Evolutionary conservation across 1,140 invertebrate genomes (phyloP), one percentile per base, ranked within the genome.

Genomic region (Eriocheir sinensis): DNA sequence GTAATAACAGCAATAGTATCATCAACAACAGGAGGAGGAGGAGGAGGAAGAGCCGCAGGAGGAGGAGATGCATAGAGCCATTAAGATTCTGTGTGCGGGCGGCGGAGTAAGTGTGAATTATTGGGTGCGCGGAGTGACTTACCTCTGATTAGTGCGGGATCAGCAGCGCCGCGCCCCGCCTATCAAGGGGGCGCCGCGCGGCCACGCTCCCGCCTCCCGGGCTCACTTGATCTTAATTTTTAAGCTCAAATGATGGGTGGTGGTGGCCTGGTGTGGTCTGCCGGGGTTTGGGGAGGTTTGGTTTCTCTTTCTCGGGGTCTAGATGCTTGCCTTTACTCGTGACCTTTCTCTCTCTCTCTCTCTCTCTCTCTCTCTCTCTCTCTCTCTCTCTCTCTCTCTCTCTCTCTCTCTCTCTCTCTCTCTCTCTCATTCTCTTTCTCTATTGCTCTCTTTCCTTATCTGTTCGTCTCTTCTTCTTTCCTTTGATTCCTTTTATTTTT

Each of bases 201-300:
- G 30, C 40, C 92, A 41, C 32, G n/a, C 81, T 34, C n/a, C 80
- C 53, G 92, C 80, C 92, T 93, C 81, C 15, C 3, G 17, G 83
- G 92, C 92, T 93, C 92, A 86, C 80, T 93, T 93, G 92, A 93
- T 93, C 92, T 93, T 93, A 93, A 93, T 93, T 93, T 93, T 93
- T 93, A 93, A 93, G 92, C 92, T 93, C 92, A 60, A 21, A 86
- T 93, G 92, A 93, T 93, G 92, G 92, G 92, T 93, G 48, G 92
- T n/a, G n/a, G n/a, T n/a, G n/a, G n/a, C n/a, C n/a, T n/a, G n/a
- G n/a, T n/a, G n/a, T n/a, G n/a, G n/a, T n/a, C n/a, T n/a, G n/a
- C n/a, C n/a, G n/a, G n/a, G n/a, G n/a, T n/a, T n/a, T n/a, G n/a
- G n/a, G n/a, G n/a, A n/a, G n/a, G n/a, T n/a, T n/a, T n/a, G n/a